Base-by-base conservation (phyloP, 1,140 invertebrate species). In the Drosophila kohkoa region DNA sequence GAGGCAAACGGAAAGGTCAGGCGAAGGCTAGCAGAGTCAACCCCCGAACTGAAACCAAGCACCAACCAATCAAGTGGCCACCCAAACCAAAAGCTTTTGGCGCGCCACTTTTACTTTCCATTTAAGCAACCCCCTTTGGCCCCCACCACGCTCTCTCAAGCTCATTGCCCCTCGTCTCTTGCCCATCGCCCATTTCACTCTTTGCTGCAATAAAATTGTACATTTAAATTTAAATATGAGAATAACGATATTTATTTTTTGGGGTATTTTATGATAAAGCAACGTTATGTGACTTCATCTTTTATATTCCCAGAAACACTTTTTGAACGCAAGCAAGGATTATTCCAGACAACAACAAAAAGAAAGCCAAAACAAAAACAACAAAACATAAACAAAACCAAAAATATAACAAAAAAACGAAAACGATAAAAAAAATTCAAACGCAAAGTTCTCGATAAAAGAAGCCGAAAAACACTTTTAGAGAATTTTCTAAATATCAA, bases 271-370 rank as follows among this genome's bases (percentile, higher is more conserved):
- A 52, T 35, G 13, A 54, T 75, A 72, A 38, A 38, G 60, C 46
- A 41, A 62, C 41, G 32, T 64, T 59, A 67, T 74, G 52, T 66
- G 71, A 69, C 64, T 70, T 68, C 43, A 41, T 63, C 45, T 75
- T 86, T 58, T 64, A 74, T 79, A 46, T 76, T 78, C 75, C 10
- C 88, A 92, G 90, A 92, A 91, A 92, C 80, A 92, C 76, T 92
- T 91, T 88, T 91, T 87, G 82, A 92, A 76, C 82, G 82, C 91
- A 82, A 81, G 87, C 77, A 87, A 89, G 85, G 88, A 92, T 86
- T 92, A 82, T 90, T 82, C 51, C 60, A 76, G 75, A 79, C 74
- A 78, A 82, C 74, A 87, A 83, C 54, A 70, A 67, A 68, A 71
- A 71, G 55, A 79, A 73, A 63, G 35, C 51, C 35, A 51, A 48